Percentiles rank a stretch among this genome's conserved stretches.
phyloP scores from a whole-genome alignment of 2,797 vertebrate genomes.

The Spea hammondii region DNA sequence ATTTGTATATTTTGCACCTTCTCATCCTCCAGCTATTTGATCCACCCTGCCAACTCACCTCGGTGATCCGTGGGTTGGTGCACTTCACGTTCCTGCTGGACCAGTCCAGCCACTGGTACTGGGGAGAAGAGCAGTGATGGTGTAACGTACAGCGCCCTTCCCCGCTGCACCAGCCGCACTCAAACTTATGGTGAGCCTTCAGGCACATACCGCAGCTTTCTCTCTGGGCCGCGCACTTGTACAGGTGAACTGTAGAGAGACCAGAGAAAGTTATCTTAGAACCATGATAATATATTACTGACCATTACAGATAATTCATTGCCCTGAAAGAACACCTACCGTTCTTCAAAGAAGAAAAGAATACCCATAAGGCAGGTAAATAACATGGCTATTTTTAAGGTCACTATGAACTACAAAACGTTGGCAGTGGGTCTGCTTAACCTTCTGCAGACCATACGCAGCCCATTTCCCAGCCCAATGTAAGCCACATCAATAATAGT shows the following conservation, averaged over 20 bases:
- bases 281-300: background rate
- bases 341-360: too few relatives aligned
- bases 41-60: conserved; percentile 73
- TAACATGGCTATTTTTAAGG: too few relatives aligned
- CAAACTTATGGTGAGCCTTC: conserved; percentile 91
- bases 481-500: too few relatives aligned
- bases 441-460: too few relatives aligned
- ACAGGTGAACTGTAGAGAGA: conserved; percentile 82
- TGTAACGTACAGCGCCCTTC: conserved; percentile 84
- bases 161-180: conserved; percentile 92
- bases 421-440: too few relatives aligned
- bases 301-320: background rate
- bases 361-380: too few relatives aligned
- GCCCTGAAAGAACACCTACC: too few relatives aligned
- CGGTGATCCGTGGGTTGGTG: conserved; percentile 93
- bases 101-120: conserved; percentile 87
- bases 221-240: conserved; percentile 93
- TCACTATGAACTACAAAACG: too few relatives aligned
- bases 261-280: background rate
- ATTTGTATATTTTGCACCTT: too few relatives aligned
- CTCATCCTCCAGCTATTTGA: too few relatives aligned
- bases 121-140: conserved; percentile 77
- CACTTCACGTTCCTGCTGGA: conserved; percentile 90
- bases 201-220: conserved; percentile 97
- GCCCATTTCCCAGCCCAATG: too few relatives aligned